Evolutionary conservation across 2,888 invertebrate species (phyloP).

Genomic region (Dysmachus trigonus): DNA sequence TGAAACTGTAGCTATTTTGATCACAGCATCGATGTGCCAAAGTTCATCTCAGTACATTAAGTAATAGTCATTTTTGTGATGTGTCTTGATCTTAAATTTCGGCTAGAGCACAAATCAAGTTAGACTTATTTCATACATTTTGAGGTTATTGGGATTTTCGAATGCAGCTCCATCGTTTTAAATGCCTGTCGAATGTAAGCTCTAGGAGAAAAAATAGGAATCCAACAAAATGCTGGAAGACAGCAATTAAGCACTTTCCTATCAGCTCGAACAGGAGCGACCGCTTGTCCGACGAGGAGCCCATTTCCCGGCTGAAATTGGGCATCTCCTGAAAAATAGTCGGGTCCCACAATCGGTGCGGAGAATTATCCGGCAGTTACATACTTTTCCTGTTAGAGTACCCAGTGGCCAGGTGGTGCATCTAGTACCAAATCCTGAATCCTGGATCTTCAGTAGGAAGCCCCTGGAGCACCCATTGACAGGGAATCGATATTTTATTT

Average conservation of each 20-base stretch:
- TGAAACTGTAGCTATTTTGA: too few relatives aligned
- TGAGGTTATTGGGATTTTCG: background rate
- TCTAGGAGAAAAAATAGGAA: background rate
- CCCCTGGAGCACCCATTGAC: background rate
- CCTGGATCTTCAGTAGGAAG: background rate
- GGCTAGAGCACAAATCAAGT: background rate
- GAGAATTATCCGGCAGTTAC: constrained; percentile 2
- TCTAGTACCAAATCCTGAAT: background rate
- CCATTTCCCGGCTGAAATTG: background rate
- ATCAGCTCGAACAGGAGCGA: background rate
- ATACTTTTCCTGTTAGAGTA: background rate
- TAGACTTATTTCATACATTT: too few relatives aligned
- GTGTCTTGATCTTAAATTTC: too few relatives aligned
- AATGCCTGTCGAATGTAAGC: background rate
- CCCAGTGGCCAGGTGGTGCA: background rate
- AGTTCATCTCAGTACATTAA: too few relatives aligned
- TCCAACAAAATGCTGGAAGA: background rate
- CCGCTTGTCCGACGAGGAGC: background rate
- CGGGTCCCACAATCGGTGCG: background rate
- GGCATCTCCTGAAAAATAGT: background rate
- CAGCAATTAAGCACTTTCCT: background rate
- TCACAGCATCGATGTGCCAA: too few relatives aligned
- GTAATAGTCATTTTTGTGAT: too few relatives aligned
- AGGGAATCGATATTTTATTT: background rate
- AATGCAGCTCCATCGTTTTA: background rate